Evolutionary conservation across 2,888 invertebrate species (phyloP).

Genomic region (Ditylenchus weischeri): DNA sequence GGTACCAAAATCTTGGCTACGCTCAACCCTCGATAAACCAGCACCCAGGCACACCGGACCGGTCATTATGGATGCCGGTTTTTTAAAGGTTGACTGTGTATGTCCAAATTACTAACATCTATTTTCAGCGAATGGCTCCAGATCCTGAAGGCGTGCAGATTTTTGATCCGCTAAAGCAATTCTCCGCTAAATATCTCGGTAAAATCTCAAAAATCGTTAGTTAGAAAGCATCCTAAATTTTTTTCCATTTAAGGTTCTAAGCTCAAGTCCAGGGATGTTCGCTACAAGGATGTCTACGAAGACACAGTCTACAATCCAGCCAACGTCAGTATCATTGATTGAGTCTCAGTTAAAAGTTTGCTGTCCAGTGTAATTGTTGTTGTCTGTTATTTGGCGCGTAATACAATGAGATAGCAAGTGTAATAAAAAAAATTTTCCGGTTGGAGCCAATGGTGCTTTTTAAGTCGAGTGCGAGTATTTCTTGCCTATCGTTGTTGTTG

Average conservation of each 20-base stretch:
- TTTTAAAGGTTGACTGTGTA: too few species aligned
- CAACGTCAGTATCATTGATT: conserved; percentile 41
- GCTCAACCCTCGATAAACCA: too few species aligned
- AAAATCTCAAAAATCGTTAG: background rate
- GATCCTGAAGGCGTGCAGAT: conserved; percentile 37
- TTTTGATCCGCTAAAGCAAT: conserved; percentile 40
- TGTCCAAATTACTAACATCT: too few species aligned
- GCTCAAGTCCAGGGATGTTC: conserved; percentile 35
- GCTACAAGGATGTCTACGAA: conserved; percentile 52
- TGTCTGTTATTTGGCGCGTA: background rate
- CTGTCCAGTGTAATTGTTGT: background rate
- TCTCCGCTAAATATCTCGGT: conserved; percentile 23
- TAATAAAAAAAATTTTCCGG: conserved; percentile 5
- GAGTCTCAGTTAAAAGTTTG: background rate
- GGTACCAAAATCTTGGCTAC: too few species aligned
- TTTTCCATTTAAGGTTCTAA: conserved; percentile 1
- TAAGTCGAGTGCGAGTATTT: background rate
- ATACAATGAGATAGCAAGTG: background rate
- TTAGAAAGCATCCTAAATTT: background rate
- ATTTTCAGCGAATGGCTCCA: conserved; percentile 19
- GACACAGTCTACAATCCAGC: conserved; percentile 53
- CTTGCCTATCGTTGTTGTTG: conserved; percentile 3
- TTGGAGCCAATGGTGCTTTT: too few species aligned
- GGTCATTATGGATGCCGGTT: too few species aligned
- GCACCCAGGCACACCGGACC: too few species aligned